Base-by-base conservation (phyloP, 30 jellyfish, hydroid and myxozoan species). In the Mastigias papua region DNA sequence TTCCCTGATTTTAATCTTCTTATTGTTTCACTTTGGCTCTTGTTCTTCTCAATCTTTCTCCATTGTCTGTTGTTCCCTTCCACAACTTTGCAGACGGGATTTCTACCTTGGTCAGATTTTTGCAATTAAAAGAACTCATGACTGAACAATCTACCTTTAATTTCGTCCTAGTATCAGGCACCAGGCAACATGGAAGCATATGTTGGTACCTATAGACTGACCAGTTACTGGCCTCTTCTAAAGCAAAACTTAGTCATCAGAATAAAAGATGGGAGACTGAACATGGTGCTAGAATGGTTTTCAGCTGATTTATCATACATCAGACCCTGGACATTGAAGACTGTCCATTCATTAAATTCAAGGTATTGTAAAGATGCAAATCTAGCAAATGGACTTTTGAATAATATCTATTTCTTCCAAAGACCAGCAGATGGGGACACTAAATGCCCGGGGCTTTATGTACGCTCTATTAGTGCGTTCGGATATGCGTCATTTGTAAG, bases 151-250 rank as follows among this genome's bases (percentile, higher is more conserved):
- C 16, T 46, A 6, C 60, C 60, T 6, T 46, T 6, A 46, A 46
- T 46, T 46, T 46, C 60, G 8, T 46, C 28, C 15, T 80, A 85
- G 95, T 91, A 91, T 68, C 28, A 42, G 34, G 84, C 66, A 1
- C 97, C 97, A 25, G 27, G 46, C 0, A 73, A 91, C 51, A 61
- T 49, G 73, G 88, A 77, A 6, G 76, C 81, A 8, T 91, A 74
- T 51, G 72, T 73, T 57, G 97, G 97, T 8, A 49, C 62, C 0
- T 91, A 91, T 68, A 66, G 67, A 71, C 57, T 78, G 20, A n/a
- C 51, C 51, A 74, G 93, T 3, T 65, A 91, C 64, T 91, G 96
- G 96, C 97, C 97, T 20, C 17, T 91, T 49, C 48, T 91, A 42
- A 28, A 70, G 27, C 37, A 50, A 21, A 82, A 86, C 22, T 80